Evolutionary conservation across 2,888 invertebrate species (phyloP), one percentile per base, ranked within the genome.

Genomic region (Unio delphinus): DNA sequence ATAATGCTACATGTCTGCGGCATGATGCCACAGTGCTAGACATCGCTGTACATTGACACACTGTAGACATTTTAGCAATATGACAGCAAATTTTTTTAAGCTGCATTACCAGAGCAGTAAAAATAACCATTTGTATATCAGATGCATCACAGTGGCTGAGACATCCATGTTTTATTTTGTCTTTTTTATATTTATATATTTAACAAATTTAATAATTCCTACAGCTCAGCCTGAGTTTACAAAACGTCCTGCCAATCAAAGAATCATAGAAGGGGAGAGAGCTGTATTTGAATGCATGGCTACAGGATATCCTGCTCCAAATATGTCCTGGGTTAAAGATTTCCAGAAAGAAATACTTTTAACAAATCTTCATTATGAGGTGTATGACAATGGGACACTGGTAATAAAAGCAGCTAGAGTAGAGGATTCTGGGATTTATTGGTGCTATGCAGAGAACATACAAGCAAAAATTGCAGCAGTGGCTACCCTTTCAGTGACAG

Each of bases 331-430:
- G 77, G 64, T 68, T 3, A 75, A 73, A 64, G 68, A 71, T 66
- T 69, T 67, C 4, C 68, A 73, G 65, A 73, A 69, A 45, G 30
- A 55, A 5, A 71, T 74, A 4, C 45, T 45, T 45, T 3, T 11
- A 45, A 11, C 45, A 45, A 45, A 15, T 45, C 45, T 45, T 45
- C 45, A 45, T 26, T 23, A 64, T 45, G 65, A 77, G 71, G 68
- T 77, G n/a, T 77, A 68, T 59, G 55, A 75, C 26, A 77, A 77
- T 72, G 67, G 75, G 63, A 73, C 68, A 8, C 55, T 77, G 57
- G 74, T 72, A 4, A 68, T 77, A 28, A 73, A 71, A 26, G 64
- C 67, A 34, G 73, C 70, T 11, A 69, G 62, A 23, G 60, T 57
- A 45, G 34, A 59, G 55, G 77, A 77, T 69, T 66, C 59, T n/a